Conservation (phyloP, 2,888 invertebrate genomes). For the Scelioninae gen. 1 region DNA sequence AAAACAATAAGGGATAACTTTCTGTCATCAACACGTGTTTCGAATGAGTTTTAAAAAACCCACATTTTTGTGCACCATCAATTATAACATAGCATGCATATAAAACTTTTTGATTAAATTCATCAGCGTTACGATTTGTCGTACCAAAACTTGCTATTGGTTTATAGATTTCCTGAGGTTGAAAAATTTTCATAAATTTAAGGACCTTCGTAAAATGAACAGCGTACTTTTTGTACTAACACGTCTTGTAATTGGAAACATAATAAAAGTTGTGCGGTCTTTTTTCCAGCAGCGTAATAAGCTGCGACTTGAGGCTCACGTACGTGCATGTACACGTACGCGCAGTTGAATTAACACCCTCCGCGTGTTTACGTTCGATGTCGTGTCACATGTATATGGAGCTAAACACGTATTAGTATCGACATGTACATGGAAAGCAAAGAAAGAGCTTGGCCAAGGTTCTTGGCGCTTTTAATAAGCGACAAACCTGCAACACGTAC, state of each 20-base stretch:
- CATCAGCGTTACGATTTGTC: too few relatives aligned
- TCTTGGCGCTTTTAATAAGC: conserved; percentile 83
- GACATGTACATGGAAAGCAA: conserved; percentile 64
- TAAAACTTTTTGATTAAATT: too few relatives aligned
- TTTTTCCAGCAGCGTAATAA: conserved; percentile 76
- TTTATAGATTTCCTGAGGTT: conserved; percentile 2
- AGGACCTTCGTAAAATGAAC: conserved; percentile 35
- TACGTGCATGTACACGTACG: conserved; percentile 68
- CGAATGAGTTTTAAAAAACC: too few relatives aligned
- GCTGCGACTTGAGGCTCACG: conserved; percentile 74
- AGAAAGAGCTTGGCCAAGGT: conserved; percentile 72
- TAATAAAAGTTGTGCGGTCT: conserved; percentile 62
- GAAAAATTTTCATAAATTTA: conserved; percentile 46
- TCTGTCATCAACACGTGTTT: conserved; percentile 75
- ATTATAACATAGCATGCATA: not conserved
- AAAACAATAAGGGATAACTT: conserved; percentile 81
- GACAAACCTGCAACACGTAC: conserved; percentile 80
- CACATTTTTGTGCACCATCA: too few relatives aligned
- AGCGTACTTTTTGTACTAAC: conserved; percentile 31
- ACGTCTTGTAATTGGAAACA: conserved; percentile 62
- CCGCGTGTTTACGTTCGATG: conserved; percentile 66
- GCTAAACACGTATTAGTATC: conserved; percentile 65
- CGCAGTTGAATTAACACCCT: conserved; percentile 68
- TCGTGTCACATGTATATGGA: conserved; percentile 61
- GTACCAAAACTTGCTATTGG: conserved; percentile 9